Base-by-base conservation (phyloP, 2,113 vertebrate genomes). In the Dromaius novaehollandiae region DNA sequence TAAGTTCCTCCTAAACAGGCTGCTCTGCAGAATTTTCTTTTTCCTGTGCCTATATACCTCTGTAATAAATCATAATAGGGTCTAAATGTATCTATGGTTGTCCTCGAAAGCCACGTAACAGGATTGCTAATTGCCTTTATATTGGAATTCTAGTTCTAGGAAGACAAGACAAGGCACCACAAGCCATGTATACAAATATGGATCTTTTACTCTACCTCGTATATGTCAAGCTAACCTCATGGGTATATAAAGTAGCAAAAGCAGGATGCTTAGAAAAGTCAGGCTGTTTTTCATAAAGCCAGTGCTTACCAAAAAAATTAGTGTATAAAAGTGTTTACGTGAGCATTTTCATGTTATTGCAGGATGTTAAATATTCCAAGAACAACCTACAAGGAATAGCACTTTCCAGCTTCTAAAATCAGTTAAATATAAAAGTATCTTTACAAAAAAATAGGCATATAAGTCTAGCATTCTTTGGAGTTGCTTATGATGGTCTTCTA, bases 371-470 rank as follows among this genome's bases (percentile, higher is more conserved):
- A 93, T 95, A 93, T 94, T 90, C 89, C 93, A 86, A 94, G 53
- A 78, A 78, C 85, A 92, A 63, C 74, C 83, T 88, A 70, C 22
- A 85, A 97, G 96, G 96, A 97, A 96, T 75, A 98, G 97, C 93
- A 96, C 82, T 94, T 94, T 77, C 90, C 96, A 96, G 76, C 91
- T 95, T 95, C 93, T 94, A 96, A 94, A 95, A 97, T 95, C 95
- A 94, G 89, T 94, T 96, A 96, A 93, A 89, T 95, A 97, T 86
- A 96, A 97, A 97, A 95, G 96, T 93, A 90, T 94, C 74, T 85
- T 95, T 95, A 96, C 96, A 93, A 97, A 97, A 96, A 97, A 95
- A 95, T 90, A 97, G 76, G 92, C 86, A 86, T 94, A 24, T 65
- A 91, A 89, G 76, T 88, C 66, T 22, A 90, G 79, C 13, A 21